A percentile compares a stretch with the other conserved stretches of the same genome.
These are phyloP conservation scores for Holothuria leucospilota DNA, from an alignment of 53 echinoderm and acorn worm genomes.

Conservation along the genomic window DNA sequence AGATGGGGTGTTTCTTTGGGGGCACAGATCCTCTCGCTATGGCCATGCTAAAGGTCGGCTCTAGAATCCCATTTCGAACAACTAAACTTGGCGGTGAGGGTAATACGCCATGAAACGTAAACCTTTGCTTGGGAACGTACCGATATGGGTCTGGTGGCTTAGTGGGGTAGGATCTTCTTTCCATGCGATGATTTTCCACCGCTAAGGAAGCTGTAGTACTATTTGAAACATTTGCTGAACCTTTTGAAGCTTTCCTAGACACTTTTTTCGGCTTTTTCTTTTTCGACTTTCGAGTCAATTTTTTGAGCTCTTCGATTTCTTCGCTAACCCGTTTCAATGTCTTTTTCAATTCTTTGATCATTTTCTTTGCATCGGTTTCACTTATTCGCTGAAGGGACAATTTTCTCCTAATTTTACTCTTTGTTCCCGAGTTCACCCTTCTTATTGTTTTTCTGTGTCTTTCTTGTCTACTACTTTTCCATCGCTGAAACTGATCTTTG, in stretches of 20 bases:
- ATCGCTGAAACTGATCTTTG: slow-evolving; percentile 8
- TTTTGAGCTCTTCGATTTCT: slow-evolving; percentile 43
- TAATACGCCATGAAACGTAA: slow-evolving; percentile 67
- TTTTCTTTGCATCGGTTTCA: slow-evolving; percentile 35
- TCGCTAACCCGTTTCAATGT: slow-evolving; percentile 42
- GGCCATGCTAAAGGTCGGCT: slow-evolving; percentile 75
- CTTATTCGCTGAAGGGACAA: slow-evolving; percentile 5
- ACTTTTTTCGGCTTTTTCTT: background rate
- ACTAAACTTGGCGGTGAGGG: slow-evolving; percentile 73
- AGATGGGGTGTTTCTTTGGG: slow-evolving; percentile 76
- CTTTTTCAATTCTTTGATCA: slow-evolving; percentile 45
- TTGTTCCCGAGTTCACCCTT: background rate
- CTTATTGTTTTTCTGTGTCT: background rate
- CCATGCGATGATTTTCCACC: background rate
- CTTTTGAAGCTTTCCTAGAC: background rate
- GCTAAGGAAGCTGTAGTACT: too few species aligned
- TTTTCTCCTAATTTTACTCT: slow-evolving; percentile 16
- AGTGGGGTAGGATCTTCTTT: background rate
- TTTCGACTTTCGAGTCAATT: slow-evolving; percentile 12
- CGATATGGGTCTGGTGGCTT: background rate
- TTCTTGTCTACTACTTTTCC: background rate
- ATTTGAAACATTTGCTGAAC: too few species aligned
- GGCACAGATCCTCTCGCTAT: slow-evolving; percentile 60
- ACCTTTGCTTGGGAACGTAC: slow-evolving; percentile 41
- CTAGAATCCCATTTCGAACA: slow-evolving; percentile 75